Evolutionary conservation across 2,888 invertebrate species (phyloP).

Genomic region (Chrysolina haemoptera): DNA sequence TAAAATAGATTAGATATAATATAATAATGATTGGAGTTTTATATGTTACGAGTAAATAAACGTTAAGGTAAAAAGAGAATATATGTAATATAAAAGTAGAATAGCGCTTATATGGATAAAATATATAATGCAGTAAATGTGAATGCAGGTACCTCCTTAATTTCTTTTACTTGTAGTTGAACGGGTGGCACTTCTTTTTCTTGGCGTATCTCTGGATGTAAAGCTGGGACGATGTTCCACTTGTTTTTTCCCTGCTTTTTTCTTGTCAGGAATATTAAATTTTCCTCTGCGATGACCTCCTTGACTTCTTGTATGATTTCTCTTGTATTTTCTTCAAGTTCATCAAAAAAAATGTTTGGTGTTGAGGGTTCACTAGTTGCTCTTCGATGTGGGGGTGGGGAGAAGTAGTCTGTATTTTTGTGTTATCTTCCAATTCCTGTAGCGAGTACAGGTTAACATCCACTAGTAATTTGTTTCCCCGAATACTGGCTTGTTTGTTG

Average conservation of each 20-base stretch:
- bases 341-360: background rate
- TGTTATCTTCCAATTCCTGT: background rate
- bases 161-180: background rate
- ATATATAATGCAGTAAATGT: background rate
- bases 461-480: slow-evolving; percentile 22
- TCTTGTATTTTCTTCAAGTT: background rate
- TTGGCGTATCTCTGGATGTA: background rate
- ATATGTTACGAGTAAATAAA: too few species aligned
- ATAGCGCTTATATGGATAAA: too few species aligned
- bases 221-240: background rate
- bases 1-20: too few species aligned
- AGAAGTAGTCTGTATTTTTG: background rate
- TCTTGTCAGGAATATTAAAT: background rate
- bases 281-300: background rate
- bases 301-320: background rate
- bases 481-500: slow-evolving; percentile 17
- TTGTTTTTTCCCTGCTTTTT: background rate
- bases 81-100: too few species aligned
- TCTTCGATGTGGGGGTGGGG: background rate
- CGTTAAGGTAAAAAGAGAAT: too few species aligned
- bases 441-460: slow-evolving; percentile 2
- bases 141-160: background rate
- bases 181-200: background rate
- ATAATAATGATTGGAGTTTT: too few species aligned
- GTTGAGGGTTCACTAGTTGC: slow-evolving; percentile 5